Base-by-base conservation (phyloP, 2,888 invertebrate genomes). In the Lucinisca nassula region DNA sequence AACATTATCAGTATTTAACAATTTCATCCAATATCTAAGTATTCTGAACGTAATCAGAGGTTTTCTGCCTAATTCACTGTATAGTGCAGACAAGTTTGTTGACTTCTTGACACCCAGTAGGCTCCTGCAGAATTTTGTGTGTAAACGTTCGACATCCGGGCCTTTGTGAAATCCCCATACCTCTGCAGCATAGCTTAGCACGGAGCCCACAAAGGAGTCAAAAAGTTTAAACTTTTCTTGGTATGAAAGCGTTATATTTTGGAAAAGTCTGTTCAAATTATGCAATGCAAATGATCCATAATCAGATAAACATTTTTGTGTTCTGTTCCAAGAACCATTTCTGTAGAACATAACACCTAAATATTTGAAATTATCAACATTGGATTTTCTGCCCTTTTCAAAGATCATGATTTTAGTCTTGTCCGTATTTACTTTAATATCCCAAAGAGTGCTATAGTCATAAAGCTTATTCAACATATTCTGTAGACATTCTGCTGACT, bases 351-450 rank as follows among this genome's bases (percentile, higher is more conserved):
- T n/a, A 49, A 32, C 17, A 0, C 76, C 55, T n/a, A 76, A 51
- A 76, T 76, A 76, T 55, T 55, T 51, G n/a, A 55, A 76, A 32
- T 27, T 21, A 21, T 55, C 35, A 12, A 55, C 51, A 3, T 0
- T 76, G 51, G 30, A 14, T 30, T 76, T 76, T 76, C 27, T 51
- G 37, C 27, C 12, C n/a, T n/a, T n/a, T n/a, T n/a, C n/a, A n/a
- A n/a, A n/a, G n/a, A n/a, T n/a, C n/a, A n/a, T n/a, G n/a, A n/a
- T n/a, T n/a, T n/a, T n/a, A n/a, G n/a, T n/a, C n/a, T n/a, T n/a
- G n/a, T n/a, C n/a, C n/a, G n/a, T 55, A 51, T 76, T 76, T 17
- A 76, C 55, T 76, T 76, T 55, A 12, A 76, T 6, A 32, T 76
- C 24, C 58, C 76, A 76, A 27, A 30, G 32, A 55, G n/a, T 35